Percentiles rank a stretch among this genome's conserved stretches.
Conservation (phyloP, 2,113 vertebrate species). For the Copsychus sechellarum region DNA sequence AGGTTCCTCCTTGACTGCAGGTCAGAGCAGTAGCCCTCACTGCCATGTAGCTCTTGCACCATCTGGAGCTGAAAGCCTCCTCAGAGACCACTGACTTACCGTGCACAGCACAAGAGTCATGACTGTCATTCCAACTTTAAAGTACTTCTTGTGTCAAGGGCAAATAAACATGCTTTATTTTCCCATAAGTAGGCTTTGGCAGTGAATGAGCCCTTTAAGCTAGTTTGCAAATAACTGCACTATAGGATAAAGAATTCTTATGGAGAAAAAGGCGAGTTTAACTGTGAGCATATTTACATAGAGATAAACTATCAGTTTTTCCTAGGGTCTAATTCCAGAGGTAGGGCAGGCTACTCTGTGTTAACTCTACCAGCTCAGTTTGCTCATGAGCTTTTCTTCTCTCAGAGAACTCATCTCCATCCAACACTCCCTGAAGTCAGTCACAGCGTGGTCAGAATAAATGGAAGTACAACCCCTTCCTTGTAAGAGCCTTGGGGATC, state of each 20-base stretch:
- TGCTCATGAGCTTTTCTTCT: background rate
- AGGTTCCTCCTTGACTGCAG: background rate
- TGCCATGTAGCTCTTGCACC: background rate
- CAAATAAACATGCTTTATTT: background rate
- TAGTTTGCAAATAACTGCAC: background rate
- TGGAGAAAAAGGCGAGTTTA: background rate
- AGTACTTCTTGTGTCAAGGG: background rate
- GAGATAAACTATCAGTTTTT: background rate
- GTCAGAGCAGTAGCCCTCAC: rapidly evolving
- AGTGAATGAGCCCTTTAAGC: background rate
- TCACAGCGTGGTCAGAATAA: background rate
- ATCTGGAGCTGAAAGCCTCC: background rate
- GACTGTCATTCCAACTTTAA: background rate
- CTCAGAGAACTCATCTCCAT: background rate
- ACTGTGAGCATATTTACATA: background rate
- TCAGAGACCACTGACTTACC: background rate
- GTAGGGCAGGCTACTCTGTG: background rate
- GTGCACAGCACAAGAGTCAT: background rate
- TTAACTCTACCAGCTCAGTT: background rate
- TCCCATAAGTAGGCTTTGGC: background rate
- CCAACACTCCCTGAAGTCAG: background rate
- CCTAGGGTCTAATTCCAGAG: background rate
- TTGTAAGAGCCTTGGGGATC: background rate
- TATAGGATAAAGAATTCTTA: background rate
- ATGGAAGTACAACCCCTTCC: background rate